Evolutionary conservation across 2,113 vertebrate genomes (phyloP).

Genomic region (Origma solitaria): DNA sequence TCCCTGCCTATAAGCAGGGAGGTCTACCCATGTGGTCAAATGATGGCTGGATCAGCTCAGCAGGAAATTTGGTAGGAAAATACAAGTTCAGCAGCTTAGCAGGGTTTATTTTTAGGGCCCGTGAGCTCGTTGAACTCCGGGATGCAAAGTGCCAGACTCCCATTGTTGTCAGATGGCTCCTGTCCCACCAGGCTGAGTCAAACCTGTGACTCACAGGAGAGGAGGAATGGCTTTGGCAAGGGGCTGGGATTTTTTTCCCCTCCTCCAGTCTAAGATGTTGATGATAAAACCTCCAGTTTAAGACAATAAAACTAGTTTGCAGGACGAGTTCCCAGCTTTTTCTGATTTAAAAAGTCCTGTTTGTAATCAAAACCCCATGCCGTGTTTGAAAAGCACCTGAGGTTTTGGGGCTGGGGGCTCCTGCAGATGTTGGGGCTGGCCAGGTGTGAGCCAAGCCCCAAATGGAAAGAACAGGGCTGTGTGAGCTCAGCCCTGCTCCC

Average conservation of each 20-base stretch:
- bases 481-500: background rate
- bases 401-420: background rate
- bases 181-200: background rate
- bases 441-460: background rate
- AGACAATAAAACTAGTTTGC: background rate
- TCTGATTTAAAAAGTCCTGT: background rate
- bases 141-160: background rate
- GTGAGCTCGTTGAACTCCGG: background rate
- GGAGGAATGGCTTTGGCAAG: background rate
- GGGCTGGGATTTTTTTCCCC: background rate
- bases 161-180: constrained; percentile 36
- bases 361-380: background rate
- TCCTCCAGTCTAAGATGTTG: background rate
- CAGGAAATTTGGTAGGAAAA: constrained; percentile 61
- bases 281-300: background rate
- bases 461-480: background rate
- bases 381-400: background rate
- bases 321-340: background rate
- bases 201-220: background rate
- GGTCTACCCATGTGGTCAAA: background rate
- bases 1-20: background rate
- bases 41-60: background rate
- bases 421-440: background rate
- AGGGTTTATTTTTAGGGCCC: constrained; percentile 44
- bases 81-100: constrained; percentile 23